phyloP scores from a whole-genome alignment of 2,113 vertebrate species.

The Gadus macrocephalus region DNA sequence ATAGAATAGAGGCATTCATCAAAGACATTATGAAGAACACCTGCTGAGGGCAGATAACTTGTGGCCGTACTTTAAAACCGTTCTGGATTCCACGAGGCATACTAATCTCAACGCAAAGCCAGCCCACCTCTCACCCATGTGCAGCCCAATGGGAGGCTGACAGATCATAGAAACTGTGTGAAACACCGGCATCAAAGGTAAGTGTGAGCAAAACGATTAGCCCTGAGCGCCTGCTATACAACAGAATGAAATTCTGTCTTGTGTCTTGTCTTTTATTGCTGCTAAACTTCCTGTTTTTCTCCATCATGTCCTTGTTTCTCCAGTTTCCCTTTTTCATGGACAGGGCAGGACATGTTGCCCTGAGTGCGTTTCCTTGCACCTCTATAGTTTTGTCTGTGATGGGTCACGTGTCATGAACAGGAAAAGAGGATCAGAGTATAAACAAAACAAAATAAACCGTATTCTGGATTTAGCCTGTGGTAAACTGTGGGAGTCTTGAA shows the following conservation, averaged over 20 bases:
- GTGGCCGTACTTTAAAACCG: neutral
- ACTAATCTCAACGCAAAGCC: no score
- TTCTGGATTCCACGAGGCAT: neutral
- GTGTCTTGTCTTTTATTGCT: slow-evolving; percentile 32
- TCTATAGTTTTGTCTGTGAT: slow-evolving; percentile 49
- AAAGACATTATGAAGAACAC: slow-evolving; percentile 18
- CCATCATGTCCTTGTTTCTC: slow-evolving; percentile 50
- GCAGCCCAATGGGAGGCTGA: no score
- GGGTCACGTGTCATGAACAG: slow-evolving; percentile 57
- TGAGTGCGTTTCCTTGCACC: slow-evolving; percentile 40
- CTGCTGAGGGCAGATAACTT: slow-evolving; percentile 50
- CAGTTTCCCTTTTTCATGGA: slow-evolving; percentile 63
- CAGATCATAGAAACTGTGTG: slow-evolving; percentile 28
- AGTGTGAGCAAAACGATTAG: slow-evolving; percentile 12
- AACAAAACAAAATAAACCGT: slow-evolving; percentile 46
- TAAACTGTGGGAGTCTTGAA: slow-evolving; percentile 19
- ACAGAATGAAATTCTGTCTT: slow-evolving; percentile 23
- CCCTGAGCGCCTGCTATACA: slow-evolving; percentile 23
- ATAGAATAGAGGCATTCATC: slow-evolving; percentile 16
- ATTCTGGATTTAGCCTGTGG: slow-evolving; percentile 23
- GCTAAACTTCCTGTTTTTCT: slow-evolving; percentile 72
- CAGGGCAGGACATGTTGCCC: slow-evolving; percentile 45
- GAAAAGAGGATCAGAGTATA: slow-evolving; percentile 49
- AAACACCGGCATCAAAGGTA: slow-evolving; percentile 37
- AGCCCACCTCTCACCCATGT: no score